A percentile compares a stretch with the other conserved stretches of the same genome.
Conservation (phyloP, 2,113 vertebrate species). For the Tychaedon coryphoeus region DNA sequence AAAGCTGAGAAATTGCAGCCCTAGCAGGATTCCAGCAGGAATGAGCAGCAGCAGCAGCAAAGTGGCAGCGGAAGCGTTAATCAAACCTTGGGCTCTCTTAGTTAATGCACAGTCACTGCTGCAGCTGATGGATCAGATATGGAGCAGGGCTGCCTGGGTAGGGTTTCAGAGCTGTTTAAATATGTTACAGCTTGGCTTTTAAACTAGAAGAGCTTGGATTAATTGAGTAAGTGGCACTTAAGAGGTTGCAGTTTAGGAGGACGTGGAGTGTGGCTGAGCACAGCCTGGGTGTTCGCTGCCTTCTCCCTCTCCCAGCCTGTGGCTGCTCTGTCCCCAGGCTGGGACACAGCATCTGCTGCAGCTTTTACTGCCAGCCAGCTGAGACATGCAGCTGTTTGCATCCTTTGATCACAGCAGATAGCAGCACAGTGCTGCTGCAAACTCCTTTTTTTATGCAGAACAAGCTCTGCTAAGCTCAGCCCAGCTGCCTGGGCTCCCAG, state of each 20-base stretch:
- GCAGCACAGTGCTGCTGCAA: neutral
- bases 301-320: neutral
- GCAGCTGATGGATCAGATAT: constrained; percentile 26
- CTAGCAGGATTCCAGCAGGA: neutral
- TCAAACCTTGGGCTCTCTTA: neutral
- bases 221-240: constrained; percentile 60
- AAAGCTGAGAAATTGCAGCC: constrained; percentile 31
- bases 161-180: constrained; percentile 37
- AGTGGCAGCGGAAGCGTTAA: constrained; percentile 38
- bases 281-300: neutral
- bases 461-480: neutral
- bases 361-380: constrained; percentile 28
- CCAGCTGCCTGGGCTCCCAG: neutral
- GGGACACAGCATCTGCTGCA: neutral
- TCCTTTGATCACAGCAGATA: constrained; percentile 46
- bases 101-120: constrained; percentile 43
- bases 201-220: constrained; percentile 37
- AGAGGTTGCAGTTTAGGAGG: constrained; percentile 41
- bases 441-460: neutral
- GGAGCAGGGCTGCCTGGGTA: neutral
- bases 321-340: neutral
- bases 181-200: constrained; percentile 23
- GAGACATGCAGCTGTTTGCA: constrained; percentile 24
- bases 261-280: neutral
- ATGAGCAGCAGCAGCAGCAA: neutral